phyloP scores from a whole-genome alignment of 2,888 invertebrate genomes.

The Lithophane semibrunnea region DNA sequence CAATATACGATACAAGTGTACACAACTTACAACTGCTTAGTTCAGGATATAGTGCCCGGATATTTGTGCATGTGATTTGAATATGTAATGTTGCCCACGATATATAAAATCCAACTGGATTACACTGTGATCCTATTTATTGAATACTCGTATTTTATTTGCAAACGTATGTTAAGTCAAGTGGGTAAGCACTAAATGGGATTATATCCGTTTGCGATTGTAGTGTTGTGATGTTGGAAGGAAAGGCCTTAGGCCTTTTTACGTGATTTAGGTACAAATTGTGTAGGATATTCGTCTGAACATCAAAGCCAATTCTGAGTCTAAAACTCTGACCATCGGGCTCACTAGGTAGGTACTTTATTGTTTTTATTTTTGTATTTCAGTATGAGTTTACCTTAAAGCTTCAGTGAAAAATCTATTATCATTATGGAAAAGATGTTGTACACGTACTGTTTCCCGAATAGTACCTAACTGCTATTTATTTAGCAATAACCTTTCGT shows the following conservation, averaged over 20 bases:
- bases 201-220: slow-evolving; percentile 3
- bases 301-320: background rate
- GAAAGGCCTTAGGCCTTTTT: background rate
- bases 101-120: slow-evolving; percentile 45
- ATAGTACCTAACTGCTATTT: background rate
- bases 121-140: slow-evolving; percentile 47
- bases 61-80: slow-evolving; percentile 57
- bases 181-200: slow-evolving; percentile 21
- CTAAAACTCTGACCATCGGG: background rate
- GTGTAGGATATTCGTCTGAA: background rate
- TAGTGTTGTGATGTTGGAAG: background rate
- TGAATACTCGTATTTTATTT: slow-evolving; percentile 50
- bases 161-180: slow-evolving; percentile 35
- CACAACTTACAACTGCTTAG: slow-evolving; percentile 34
- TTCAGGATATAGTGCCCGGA: slow-evolving; percentile 35
- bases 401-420: too few species aligned
- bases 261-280: background rate
- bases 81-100: slow-evolving; percentile 41
- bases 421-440: too few species aligned
- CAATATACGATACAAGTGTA: slow-evolving; percentile 44
- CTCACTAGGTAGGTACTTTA: background rate
- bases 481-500: background rate
- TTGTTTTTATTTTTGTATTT: background rate
- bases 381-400: background rate
- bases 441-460: background rate